Evolutionary conservation across 2,797 vertebrate genomes (phyloP).

Genomic region (Pangasius sanitwongsei): DNA sequence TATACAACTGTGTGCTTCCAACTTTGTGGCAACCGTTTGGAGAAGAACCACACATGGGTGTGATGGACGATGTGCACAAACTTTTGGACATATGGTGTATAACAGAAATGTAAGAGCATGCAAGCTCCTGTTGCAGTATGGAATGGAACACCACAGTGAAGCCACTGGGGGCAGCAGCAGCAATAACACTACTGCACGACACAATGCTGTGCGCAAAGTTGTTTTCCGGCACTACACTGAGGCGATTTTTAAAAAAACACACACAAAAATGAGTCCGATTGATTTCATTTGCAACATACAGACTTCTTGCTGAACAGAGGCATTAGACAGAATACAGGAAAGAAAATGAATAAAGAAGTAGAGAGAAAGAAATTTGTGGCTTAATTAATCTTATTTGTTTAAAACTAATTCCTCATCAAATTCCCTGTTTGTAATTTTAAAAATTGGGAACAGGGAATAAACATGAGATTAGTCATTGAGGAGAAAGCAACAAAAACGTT

Average conservation of each 20-base stretch:
- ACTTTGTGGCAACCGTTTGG: not conserved
- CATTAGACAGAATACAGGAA: too few species aligned
- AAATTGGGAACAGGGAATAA: not conserved
- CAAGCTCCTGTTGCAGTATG: not conserved
- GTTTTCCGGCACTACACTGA: not conserved
- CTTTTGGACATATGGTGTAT: not conserved
- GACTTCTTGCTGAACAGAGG: too few species aligned
- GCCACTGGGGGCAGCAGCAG: too few species aligned
- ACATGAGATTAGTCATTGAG: not conserved
- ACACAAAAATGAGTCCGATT: not conserved
- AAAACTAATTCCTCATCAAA: too few species aligned
- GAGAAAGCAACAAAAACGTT: not conserved
- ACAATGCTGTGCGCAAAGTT: too few species aligned
- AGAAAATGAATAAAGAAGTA: not conserved
- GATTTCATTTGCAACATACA: too few species aligned
- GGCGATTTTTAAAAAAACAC: not conserved
- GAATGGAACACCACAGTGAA: too few species aligned
- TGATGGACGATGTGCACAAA: not conserved
- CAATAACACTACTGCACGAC: too few species aligned
- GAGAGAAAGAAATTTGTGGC: too few species aligned
- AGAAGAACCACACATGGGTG: not conserved
- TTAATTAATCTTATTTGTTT: too few species aligned
- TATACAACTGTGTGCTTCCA: not conserved
- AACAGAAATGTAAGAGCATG: not conserved
- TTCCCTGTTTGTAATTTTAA: too few species aligned